Evolutionary conservation across 2,797 vertebrate species (phyloP).

Genomic region (Rachycentron canadum): DNA sequence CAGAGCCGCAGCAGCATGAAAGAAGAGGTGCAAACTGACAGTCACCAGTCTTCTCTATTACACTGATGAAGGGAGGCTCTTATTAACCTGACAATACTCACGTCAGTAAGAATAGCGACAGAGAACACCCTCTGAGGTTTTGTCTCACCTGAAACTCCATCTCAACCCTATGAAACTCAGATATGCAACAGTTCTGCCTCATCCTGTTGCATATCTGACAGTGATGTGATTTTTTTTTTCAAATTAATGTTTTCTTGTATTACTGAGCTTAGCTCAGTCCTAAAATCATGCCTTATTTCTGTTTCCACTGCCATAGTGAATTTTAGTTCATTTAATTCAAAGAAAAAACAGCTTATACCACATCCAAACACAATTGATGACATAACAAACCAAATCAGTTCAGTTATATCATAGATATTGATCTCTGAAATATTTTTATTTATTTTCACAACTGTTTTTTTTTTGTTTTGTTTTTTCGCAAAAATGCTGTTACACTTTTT

Average conservation of each 20-base stretch:
- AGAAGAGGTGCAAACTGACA: conserved; percentile 78
- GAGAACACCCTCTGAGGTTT: conserved; percentile 74
- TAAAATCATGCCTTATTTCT: background rate
- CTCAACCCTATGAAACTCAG: conserved; percentile 49
- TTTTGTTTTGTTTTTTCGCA: background rate
- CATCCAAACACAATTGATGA: background rate
- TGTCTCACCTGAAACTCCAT: conserved; percentile 76
- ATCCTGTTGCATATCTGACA: conserved; percentile 30
- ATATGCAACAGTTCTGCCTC: background rate
- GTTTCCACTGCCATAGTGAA: background rate
- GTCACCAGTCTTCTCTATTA: conserved; percentile 77
- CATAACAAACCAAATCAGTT: background rate
- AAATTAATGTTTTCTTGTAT: conserved; percentile 14
- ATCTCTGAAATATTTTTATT: background rate
- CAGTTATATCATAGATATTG: background rate
- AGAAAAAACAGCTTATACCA: background rate
- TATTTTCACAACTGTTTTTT: background rate
- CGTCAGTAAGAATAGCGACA: conserved; percentile 55
- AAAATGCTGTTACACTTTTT: background rate
- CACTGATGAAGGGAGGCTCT: conserved; percentile 65
- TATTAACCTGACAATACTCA: conserved; percentile 71
- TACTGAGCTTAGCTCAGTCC: background rate
- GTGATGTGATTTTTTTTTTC: background rate
- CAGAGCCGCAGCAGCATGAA: conserved; percentile 62
- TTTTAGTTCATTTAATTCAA: background rate